phyloP scores from a whole-genome alignment of 2,113 vertebrate species.

The Cercocebus atys region DNA sequence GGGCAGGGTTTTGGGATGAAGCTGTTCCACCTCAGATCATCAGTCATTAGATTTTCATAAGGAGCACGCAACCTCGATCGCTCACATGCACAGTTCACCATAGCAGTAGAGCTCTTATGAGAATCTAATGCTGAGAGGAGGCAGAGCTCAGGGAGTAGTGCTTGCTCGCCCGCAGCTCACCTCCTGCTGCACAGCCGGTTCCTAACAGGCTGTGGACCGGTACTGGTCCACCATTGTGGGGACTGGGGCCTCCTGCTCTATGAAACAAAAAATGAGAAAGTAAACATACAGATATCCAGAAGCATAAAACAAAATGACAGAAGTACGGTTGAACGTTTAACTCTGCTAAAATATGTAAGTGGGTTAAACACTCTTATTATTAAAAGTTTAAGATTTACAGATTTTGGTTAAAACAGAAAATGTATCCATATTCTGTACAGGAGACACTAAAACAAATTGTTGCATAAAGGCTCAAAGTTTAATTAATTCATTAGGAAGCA shows the following conservation, averaged over 20 bases:
- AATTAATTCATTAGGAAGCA: conserved; percentile 25
- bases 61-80: too few relatives aligned
- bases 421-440: not conserved
- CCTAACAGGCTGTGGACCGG: too few relatives aligned
- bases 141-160: too few relatives aligned
- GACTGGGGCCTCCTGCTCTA: not conserved
- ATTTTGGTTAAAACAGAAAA: conserved; percentile 35
- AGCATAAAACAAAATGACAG: not conserved
- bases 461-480: not conserved
- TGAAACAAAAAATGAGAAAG: conserved; percentile 2
- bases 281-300: not conserved
- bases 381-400: not conserved
- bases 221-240: too few relatives aligned
- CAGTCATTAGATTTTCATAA: too few relatives aligned
- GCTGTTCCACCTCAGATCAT: too few relatives aligned
- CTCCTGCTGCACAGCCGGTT: too few relatives aligned
- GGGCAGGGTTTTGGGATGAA: too few relatives aligned
- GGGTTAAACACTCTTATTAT: not conserved
- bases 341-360: conserved; percentile 14
- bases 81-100: too few relatives aligned
- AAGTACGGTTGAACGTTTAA: not conserved
- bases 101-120: too few relatives aligned
- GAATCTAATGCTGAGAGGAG: too few relatives aligned
- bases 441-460: conserved; percentile 6
- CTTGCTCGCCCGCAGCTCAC: too few relatives aligned